Evolutionary conservation across 30 jellyfish, hydroid and myxozoan genomes (phyloP), one percentile per base, ranked within the genome.

Genomic region (Cassiopea andromeda): DNA sequence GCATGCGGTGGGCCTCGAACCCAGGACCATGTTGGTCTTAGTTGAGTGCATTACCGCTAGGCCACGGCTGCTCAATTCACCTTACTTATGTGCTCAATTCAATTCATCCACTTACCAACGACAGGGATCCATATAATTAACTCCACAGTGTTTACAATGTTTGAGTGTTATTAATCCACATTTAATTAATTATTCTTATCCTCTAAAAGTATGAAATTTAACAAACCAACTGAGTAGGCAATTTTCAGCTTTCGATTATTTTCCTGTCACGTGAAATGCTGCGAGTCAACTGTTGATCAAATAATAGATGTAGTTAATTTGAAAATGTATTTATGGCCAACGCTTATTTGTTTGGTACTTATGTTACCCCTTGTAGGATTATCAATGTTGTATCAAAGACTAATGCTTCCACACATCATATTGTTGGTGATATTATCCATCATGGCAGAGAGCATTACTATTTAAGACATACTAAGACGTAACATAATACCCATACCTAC

Each of bases 321-420:
- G 6, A 70, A 9, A 70, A 15, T 70, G 79, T 70, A 70, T 70
- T 70, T 70, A 70, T 70, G 79, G 79, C 79, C 3, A 38, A 6
- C 1, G 2, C 2, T 12, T 70, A 15, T 70, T 70, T 70, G 54
- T 19, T n/a, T 70, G 79, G 54, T 70, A 4, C 50, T 70, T 70
- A 70, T 70, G 79, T 1, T 43, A 10, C 54, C 38, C 8, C 79
- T 70, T 43, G 79, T 38, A 6, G 79, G 79, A 70, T 70, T 70
- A 70, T 70, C 79, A 54, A 12, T 43, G 38, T 49, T 70, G n/a
- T 70, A 70, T 54, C 19, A 70, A 70, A 70, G 79, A 70, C 79
- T 70, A 70, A 70, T 70, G 38, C 79, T 38, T 70, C 79, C 79
- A 54, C 79, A 54, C 79, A 70, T 70, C 54, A 38, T 49, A 70